Evolutionary conservation across 2,113 vertebrate species (phyloP), one percentile per base, ranked within the genome.

Genomic region (Nyctibius bracteatus): DNA sequence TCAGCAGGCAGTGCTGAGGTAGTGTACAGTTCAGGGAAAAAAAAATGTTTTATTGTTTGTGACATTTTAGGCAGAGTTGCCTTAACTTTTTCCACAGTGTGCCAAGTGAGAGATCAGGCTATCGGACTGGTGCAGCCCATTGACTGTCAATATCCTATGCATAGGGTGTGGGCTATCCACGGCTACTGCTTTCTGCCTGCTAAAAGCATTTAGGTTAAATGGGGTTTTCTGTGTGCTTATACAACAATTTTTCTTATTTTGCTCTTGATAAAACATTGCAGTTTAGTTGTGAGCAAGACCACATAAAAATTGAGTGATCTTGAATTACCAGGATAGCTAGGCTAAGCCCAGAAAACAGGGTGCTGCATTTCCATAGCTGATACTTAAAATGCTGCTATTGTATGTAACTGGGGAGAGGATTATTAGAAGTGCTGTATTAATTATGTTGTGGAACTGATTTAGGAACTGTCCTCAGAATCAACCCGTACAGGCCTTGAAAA

Each of bases 1-100:
- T 70, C 85, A 62, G 49, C 12, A 24, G 63, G n/a, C 27, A 91
- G 31, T 85, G 72, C 79, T 86, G 82, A 98, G 97, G 98, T 98
- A 97, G 88, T 13, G 46, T 72, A n/a, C 33, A 10, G 27, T 55
- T 61, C 1, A 16, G 18, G 39, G 21, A 18, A 66, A 74, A n/a
- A 6, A 6, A 8, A 5, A 24, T 41, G 10, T 63, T 11, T 62
- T 24, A 19, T 49, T 23, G 8, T 52, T 47, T 54, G 39, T 20
- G 43, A 58, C 23, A 11, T 30, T 4, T 57, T 54, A 27, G 14
- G 23, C 46, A n/a, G 35, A 39, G 12, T 14, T 27, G 31, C 27
- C 16, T 49, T 28, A 30, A 20, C 16, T 33, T 52, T 75, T 57
- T 59, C 30, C 0, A 0, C 21, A 12, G 15, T 6, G 19, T 86